phyloP scores from a whole-genome alignment of 2,888 invertebrate species.

The Mythimna vitellina region DNA sequence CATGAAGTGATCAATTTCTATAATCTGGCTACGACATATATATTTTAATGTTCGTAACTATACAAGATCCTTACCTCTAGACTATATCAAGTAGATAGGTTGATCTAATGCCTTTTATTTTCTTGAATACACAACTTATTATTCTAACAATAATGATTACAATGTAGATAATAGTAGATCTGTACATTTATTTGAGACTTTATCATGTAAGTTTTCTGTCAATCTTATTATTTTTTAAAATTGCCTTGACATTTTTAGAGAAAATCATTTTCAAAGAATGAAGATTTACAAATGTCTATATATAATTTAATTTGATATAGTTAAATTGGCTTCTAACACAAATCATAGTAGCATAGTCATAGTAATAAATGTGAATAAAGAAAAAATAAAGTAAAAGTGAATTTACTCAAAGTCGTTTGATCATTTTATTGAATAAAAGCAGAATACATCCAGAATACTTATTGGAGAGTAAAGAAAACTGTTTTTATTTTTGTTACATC shows the following conservation, averaged over 20 bases:
- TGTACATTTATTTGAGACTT: not conserved
- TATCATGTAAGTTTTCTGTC: not conserved
- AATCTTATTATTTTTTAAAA: conserved; percentile 24
- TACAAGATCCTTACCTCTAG: not conserved
- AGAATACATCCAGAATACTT: conserved; percentile 43
- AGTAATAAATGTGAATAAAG: conserved; percentile 19
- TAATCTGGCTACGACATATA: too few relatives aligned
- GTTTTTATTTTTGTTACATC: conserved; percentile 37
- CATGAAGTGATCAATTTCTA: too few relatives aligned
- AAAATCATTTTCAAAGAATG: too few relatives aligned
- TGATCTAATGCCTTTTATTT: not conserved
- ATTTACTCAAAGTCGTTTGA: conserved; percentile 39
- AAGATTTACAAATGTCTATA: not conserved
- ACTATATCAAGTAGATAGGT: not conserved
- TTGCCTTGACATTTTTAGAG: too few relatives aligned
- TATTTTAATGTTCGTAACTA: not conserved
- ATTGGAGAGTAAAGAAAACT: conserved; percentile 29
- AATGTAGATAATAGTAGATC: not conserved
- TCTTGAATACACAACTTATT: not conserved
- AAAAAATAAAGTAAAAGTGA: conserved; percentile 38
- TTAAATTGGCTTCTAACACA: conserved; percentile 3
- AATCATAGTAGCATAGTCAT: conserved; percentile 12
- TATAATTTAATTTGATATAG: conserved; percentile 16
- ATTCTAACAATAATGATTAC: not conserved
- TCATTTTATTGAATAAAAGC: conserved; percentile 48